These are phyloP conservation scores for Etheostoma perlongum DNA, from an alignment of 2,797 vertebrate species.

Conservation along the genomic window DNA sequence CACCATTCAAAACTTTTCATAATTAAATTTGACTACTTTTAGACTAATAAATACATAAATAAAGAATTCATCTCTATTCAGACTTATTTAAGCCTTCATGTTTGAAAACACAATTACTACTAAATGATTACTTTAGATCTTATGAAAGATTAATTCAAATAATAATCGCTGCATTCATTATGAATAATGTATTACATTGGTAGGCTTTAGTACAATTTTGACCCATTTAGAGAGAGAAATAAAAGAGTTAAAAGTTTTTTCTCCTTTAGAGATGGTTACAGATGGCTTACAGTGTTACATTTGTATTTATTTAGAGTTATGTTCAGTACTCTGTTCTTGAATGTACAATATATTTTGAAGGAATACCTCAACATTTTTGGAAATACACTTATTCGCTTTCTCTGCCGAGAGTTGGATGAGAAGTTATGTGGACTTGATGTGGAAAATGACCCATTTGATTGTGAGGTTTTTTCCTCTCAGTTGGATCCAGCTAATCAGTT, in stretches of 20 bases:
- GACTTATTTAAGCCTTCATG: background rate
- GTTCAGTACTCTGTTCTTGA: background rate
- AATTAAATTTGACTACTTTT: background rate
- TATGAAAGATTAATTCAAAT: slow-evolving; percentile 10
- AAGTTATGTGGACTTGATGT: background rate
- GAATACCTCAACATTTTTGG: background rate
- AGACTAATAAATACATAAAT: background rate
- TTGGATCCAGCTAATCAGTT: slow-evolving; percentile 24
- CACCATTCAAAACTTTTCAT: background rate
- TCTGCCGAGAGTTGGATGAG: too few species aligned
- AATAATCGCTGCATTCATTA: slow-evolving; percentile 17
- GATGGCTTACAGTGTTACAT: background rate
- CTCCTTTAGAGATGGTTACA: slow-evolving; percentile 1
- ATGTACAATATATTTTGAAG: background rate
- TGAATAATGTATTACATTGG: slow-evolving; percentile 5
- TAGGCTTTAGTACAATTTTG: slow-evolving; percentile 6
- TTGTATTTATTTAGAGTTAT: background rate
- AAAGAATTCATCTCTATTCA: background rate
- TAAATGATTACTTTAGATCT: slow-evolving; percentile 6
- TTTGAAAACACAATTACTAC: slow-evolving; percentile 1
- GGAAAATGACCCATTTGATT: background rate
- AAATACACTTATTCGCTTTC: background rate
- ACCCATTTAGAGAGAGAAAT: slow-evolving; percentile 5
- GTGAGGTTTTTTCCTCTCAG: background rate
- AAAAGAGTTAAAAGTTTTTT: background rate